Base-by-base conservation (phyloP, 2,113 vertebrate genomes). In the Acinonyx jubatus region DNA sequence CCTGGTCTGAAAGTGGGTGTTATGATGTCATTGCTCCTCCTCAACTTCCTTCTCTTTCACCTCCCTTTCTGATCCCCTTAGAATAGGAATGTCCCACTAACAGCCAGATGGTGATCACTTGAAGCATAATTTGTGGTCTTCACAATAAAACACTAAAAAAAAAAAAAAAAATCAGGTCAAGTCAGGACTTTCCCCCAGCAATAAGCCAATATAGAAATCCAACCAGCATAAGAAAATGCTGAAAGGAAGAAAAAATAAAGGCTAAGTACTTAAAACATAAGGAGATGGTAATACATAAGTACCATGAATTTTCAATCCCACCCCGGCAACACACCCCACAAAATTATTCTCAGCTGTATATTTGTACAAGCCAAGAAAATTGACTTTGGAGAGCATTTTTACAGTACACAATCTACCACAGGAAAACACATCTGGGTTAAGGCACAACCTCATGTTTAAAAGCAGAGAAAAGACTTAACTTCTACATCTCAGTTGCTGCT, bases 261-360 rank as follows among this genome's bases (percentile, higher is more conserved):
- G 31, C 63, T 71, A 96, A 65, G 16, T 41, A 66, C 38, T 69
- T 86, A 95, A 93, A 88, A 61, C 45, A 73, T 74, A 85, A 74
- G 36, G 23, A 89, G 65, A 50, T 80, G 27, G 83, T 57, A 55
- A 94, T 27, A 68, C 7, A 89, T 3, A 94, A 94, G 25, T 29
- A 68, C 71, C n/a, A 41, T 33, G 48, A 21, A 74, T 91, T 86
- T 74, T 86, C 71, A 80, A 87, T 74, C 63, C 76, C 74, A 94
- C 27, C 7, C 68, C 50, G 87, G 23, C 33, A 90, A 85, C 57
- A 68, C 50, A 81, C 19, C 41, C 33, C 33, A 94, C 87, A 80
- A 91, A 89, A 92, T 94, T 71, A 97, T 81, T 86, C 71, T 94
- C 74, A 97, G 81, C 74, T 82, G n/a, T 73, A 9, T 50, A 82